A percentile compares a stretch with the other conserved stretches of the same genome.
Conservation (phyloP, 2,113 vertebrate species). For the Promerops cafer region DNA sequence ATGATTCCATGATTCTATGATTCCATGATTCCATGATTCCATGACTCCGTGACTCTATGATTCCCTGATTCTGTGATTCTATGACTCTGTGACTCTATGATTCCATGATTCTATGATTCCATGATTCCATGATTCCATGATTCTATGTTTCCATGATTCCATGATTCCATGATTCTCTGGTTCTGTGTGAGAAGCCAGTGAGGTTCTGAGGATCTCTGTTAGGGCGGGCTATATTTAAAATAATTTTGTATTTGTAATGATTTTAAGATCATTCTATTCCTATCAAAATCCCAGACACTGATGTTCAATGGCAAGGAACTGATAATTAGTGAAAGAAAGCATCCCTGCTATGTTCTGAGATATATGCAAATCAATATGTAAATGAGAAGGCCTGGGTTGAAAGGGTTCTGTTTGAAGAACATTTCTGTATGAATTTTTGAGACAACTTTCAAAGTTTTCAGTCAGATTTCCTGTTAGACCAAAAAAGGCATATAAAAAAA, state of each 20-base stretch:
- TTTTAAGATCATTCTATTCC: not conserved
- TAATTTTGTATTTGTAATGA: not conserved
- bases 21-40: accelerated
- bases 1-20: accelerated
- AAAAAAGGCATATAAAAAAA: not conserved
- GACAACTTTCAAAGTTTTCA: not conserved
- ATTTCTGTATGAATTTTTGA: not conserved
- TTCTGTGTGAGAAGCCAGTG: not conserved
- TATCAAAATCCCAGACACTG: not conserved
- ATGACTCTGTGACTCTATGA: accelerated
- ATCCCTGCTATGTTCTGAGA: not conserved
- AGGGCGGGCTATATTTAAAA: not conserved
- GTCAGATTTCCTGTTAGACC: not conserved
- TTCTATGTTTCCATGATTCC: accelerated
- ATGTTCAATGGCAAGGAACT: not conserved
- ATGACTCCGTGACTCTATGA: accelerated
- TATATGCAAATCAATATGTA: not conserved
- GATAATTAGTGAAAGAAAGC: not conserved
- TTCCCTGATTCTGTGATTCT: accelerated
- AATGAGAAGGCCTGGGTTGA: not conserved
- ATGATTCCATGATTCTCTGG: accelerated
- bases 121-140: accelerated
- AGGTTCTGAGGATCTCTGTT: not conserved
- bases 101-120: not conserved
- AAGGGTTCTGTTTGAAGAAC: not conserved